A percentile compares a stretch with the other conserved stretches of the same genome.
Evolutionary conservation across 1,140 invertebrate genomes (phyloP).

Genomic region (Phortica variegata): DNA sequence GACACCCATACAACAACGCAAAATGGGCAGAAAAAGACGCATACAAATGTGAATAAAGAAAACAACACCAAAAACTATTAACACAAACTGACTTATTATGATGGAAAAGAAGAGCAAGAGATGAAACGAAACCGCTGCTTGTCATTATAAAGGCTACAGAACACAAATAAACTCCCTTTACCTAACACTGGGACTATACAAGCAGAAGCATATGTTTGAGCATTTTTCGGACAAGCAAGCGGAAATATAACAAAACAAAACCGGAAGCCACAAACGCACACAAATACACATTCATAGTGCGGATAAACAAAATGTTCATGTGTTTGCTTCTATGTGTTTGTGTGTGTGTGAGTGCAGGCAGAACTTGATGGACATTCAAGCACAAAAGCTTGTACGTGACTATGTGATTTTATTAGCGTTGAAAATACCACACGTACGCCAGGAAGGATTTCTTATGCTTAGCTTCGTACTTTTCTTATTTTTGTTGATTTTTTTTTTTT

Average conservation of each 20-base stretch:
- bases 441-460: slow-evolving; percentile 25
- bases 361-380: slow-evolving; percentile 35
- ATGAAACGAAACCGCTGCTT: slow-evolving; percentile 35
- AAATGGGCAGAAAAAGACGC: slow-evolving; percentile 3
- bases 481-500: too few relatives aligned
- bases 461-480: too few relatives aligned
- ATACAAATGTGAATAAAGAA: slow-evolving; percentile 29
- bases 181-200: not conserved
- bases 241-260: slow-evolving; percentile 35
- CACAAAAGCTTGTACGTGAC: slow-evolving; percentile 32
- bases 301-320: not conserved
- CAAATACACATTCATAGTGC: slow-evolving; percentile 1
- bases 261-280: slow-evolving; percentile 16
- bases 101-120: slow-evolving; percentile 14
- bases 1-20: slow-evolving; percentile 9
- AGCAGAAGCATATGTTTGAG: not conserved
- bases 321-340: not conserved
- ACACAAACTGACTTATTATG: slow-evolving; percentile 36
- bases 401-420: slow-evolving; percentile 51
- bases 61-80: slow-evolving; percentile 44
- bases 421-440: slow-evolving; percentile 42
- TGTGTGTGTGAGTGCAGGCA: not conserved
- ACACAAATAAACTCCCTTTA: too few relatives aligned
- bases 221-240: slow-evolving; percentile 29
- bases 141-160: slow-evolving; percentile 41